Conservation (phyloP, 2,113 vertebrate genomes). For the Anguilla rostrata region DNA sequence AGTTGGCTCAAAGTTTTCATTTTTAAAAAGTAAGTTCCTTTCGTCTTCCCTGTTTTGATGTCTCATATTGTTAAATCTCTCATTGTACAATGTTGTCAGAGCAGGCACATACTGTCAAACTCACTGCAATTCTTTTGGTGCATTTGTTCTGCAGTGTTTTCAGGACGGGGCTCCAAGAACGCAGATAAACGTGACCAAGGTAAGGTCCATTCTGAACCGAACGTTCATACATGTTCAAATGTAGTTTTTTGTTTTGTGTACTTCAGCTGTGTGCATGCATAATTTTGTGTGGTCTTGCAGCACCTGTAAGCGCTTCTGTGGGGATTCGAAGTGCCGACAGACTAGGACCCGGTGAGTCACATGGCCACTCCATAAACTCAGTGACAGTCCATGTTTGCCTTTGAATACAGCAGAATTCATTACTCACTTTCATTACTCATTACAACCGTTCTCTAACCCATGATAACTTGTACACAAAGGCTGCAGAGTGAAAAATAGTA, state of each 20-base stretch:
- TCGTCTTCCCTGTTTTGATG: not conserved
- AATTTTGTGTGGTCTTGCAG: conserved; percentile 32
- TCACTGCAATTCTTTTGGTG: no score
- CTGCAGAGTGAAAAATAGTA: no score
- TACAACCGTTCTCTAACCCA: no score
- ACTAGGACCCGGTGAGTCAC: conserved; percentile 40
- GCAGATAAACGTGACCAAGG: conserved; percentile 45
- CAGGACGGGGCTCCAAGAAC: conserved; percentile 49
- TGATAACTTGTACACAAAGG: not conserved
- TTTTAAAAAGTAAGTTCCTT: conserved; percentile 62
- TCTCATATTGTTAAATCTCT: not conserved
- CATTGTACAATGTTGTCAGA: no score
- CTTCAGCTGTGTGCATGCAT: not conserved
- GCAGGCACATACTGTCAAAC: no score
- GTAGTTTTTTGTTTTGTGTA: not conserved
- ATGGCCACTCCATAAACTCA: not conserved
- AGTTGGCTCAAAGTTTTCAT: conserved; percentile 11
- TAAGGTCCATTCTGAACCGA: conserved; percentile 20
- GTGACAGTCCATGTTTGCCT: not conserved
- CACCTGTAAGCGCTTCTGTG: conserved; percentile 41
- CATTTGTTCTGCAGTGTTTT: conserved; percentile 52
- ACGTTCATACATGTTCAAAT: not conserved
- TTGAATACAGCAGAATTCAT: not conserved
- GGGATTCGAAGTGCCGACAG: conserved; percentile 17
- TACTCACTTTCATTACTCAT: no score